These are phyloP conservation scores for Drosophila chauvacae DNA, from an alignment of 1,140 invertebrate species.

Conservation along the genomic window DNA sequence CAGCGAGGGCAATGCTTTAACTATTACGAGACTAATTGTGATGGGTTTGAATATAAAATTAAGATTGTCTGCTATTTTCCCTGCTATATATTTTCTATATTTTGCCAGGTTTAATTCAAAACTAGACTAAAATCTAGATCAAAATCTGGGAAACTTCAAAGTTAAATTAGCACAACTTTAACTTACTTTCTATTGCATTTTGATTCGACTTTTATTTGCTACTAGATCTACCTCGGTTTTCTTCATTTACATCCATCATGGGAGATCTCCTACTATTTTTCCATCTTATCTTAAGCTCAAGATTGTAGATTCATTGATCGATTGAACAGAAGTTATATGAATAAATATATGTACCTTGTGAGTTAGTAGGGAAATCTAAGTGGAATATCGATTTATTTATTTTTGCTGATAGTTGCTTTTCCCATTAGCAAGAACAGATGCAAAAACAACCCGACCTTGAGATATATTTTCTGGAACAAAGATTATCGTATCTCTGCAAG, in stretches of 20 bases:
- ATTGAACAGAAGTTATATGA: not conserved
- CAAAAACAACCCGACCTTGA: not conserved
- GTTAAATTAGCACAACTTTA: not conserved
- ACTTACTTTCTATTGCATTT: not conserved
- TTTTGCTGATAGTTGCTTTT: too few species aligned
- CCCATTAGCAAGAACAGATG: too few species aligned
- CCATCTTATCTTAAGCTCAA: not conserved
- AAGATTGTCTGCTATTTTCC: too few species aligned
- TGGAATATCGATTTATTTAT: not conserved
- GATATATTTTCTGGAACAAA: not conserved
- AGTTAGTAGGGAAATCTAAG: not conserved
- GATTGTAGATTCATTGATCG: not conserved
- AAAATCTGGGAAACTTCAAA: too few species aligned
- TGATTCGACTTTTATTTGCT: not conserved
- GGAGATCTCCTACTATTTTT: not conserved
- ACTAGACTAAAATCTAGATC: not conserved
- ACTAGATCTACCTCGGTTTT: not conserved
- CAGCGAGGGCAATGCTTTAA: not conserved
- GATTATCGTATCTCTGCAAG: not conserved
- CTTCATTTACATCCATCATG: not conserved
- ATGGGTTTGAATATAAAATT: too few species aligned
- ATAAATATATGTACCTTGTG: too few species aligned
- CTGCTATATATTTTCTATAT: not conserved
- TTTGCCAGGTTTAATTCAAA: not conserved
- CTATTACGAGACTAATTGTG: not conserved